Conservation (phyloP, 1,140 invertebrate species). For the Nixonia krombeini region DNA sequence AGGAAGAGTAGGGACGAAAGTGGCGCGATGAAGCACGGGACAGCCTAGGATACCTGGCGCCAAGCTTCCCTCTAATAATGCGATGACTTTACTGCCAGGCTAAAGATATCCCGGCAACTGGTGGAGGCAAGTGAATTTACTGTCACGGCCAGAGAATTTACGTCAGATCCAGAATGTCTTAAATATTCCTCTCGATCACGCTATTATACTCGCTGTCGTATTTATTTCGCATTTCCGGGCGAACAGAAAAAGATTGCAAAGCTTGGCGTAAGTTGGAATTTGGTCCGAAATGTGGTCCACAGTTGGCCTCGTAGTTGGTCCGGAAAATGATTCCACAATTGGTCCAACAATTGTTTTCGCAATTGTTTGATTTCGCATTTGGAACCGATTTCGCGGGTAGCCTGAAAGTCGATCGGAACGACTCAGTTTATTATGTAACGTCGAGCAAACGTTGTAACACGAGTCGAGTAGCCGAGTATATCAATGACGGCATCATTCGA, state of each 20-base stretch:
- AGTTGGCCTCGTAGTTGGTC: too few relatives aligned
- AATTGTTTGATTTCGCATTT: too few relatives aligned
- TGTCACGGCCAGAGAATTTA: conserved; percentile 11
- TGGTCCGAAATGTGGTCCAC: too few relatives aligned
- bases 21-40: neutral
- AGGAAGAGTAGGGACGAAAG: neutral
- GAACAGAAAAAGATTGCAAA: neutral
- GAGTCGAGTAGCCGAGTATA: neutral
- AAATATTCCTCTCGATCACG: conserved; percentile 9
- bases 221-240: neutral
- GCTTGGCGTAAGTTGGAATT: too few relatives aligned
- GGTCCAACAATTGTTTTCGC: neutral
- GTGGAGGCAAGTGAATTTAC: conserved; percentile 6
- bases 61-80: conserved; percentile 2
- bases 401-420: too few relatives aligned
- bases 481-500: neutral
- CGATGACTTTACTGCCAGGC: conserved; percentile 5
- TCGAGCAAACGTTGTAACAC: neutral
- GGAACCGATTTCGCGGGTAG: too few relatives aligned
- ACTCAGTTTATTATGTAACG: too few relatives aligned
- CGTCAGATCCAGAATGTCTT: conserved; percentile 11
- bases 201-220: neutral
- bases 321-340: too few relatives aligned
- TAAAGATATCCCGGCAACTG: neutral
- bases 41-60: neutral